Conservation (phyloP, 2,888 invertebrate species). For the Synanthedon andrenaeformis region DNA sequence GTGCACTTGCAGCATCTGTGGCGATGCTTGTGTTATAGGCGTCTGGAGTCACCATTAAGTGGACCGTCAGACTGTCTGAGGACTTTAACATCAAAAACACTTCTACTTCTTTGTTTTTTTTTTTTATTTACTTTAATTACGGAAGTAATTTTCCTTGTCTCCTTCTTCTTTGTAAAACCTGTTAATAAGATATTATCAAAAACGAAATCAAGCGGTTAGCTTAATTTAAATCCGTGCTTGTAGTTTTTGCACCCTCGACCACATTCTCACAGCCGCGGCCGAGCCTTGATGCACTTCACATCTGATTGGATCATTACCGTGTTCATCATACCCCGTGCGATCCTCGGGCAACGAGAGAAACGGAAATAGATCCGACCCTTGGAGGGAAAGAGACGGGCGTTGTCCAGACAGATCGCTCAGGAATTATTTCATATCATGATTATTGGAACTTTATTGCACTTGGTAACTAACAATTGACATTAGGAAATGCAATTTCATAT, state of each 20-base stretch:
- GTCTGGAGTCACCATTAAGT: too few species aligned
- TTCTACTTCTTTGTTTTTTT: too few species aligned
- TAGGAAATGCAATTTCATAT: constrained; percentile 71
- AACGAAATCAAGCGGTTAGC: constrained; percentile 57
- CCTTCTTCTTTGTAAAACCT: too few species aligned
- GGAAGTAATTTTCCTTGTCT: too few species aligned
- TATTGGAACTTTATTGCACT: constrained; percentile 71
- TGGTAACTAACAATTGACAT: constrained; percentile 71
- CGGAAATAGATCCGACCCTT: constrained; percentile 12
- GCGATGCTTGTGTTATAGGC: too few species aligned
- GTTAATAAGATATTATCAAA: constrained; percentile 18
- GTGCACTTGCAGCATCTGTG: too few species aligned
- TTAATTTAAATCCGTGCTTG: constrained; percentile 64
- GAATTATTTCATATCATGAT: constrained; percentile 70
- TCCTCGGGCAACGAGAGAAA: constrained; percentile 56
- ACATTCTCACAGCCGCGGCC: constrained; percentile 65
- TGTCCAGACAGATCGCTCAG: constrained; percentile 51
- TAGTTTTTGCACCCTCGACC: constrained; percentile 69
- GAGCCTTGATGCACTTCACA: constrained; percentile 67
- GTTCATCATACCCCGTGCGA: constrained; percentile 69
- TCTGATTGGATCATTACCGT: constrained; percentile 72
- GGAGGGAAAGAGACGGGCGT: constrained; percentile 27
- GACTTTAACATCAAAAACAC: too few species aligned
- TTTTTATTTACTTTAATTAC: too few species aligned
- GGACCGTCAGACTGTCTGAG: too few species aligned